phyloP scores from a whole-genome alignment of 2,888 invertebrate species.

The Cancer borealis region DNA sequence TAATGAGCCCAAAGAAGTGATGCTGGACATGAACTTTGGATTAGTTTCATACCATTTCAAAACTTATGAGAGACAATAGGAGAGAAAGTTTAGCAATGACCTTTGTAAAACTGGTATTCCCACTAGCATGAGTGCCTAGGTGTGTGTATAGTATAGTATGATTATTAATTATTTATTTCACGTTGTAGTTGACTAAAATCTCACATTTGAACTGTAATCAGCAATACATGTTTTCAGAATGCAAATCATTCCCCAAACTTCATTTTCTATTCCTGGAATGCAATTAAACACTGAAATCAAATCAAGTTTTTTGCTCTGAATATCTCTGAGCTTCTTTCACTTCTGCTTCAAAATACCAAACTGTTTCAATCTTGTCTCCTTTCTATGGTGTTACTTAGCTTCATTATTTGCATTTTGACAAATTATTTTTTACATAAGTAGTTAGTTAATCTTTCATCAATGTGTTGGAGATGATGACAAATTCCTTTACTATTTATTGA shows the following conservation, averaged over 20 bases:
- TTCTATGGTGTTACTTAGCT: background rate
- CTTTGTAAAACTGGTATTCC: background rate
- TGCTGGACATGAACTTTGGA: no score
- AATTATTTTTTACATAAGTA: background rate
- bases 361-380: background rate
- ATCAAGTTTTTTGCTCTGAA: background rate
- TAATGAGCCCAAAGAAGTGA: no score
- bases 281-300: background rate
- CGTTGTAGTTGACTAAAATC: background rate
- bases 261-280: background rate
- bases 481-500: background rate
- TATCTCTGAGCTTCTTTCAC: background rate
- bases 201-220: background rate
- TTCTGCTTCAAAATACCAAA: background rate
- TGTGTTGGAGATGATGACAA: conserved; percentile 1
- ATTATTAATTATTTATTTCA: background rate
- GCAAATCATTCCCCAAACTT: background rate
- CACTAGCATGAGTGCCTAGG: background rate
- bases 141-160: background rate
- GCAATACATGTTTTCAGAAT: background rate
- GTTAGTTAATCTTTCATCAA: background rate
- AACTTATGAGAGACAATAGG: background rate
- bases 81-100: background rate
- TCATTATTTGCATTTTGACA: conserved; percentile 9
- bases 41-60: background rate